Base-by-base conservation (phyloP, 2,888 invertebrate genomes). In the Dryobota labecula region DNA sequence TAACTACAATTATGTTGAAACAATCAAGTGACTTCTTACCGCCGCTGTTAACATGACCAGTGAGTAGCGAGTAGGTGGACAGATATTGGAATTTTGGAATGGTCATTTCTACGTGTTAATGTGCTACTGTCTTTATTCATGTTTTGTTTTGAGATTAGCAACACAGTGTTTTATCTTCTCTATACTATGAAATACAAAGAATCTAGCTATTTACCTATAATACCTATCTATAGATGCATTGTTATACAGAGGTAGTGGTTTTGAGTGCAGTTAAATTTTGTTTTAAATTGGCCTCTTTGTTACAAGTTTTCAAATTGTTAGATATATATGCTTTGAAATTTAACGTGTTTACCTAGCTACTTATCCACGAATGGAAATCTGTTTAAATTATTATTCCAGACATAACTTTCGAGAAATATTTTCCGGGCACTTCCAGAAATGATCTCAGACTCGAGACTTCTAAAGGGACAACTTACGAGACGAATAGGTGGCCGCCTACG, bases 61-160 rank as follows among this genome's bases (percentile, higher is more conserved):
- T 57, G 69, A 76, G 88, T 84, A 63, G 63, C 30, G 72, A 75
- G 88, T 87, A 87, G 87, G 86, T 87, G 87, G 86, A 79, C 77
- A 78, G 69, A 60, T 43, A 36, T 38, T 38, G 36, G n/a, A 66
- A 67, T 69, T 41, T 38, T 27, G n/a, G 27, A 75, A 66, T 63
- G 33, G 24, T 77, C 36, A 70, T 57, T 57, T 58, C 41, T 54
- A 63, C 38, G 33, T 63, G 54, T 43, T 57, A 56, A 43, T 56
- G 47, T 20, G 30, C 8, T 69, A 24, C 41, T 56, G 51, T 66
- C 15, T 65, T 30, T 62, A 65, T 45, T 75, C 49, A 45, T 75
- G 62, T 63, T 67, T 49, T 45, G 53, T 45, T 78, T 53, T 49
- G 24, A 49, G 30, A 57, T 57, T 57, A 18, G 18, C 20, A 57